These are phyloP conservation scores for Tetragnatha montana DNA, from an alignment of 2,888 invertebrate genomes.

Conservation along the genomic window DNA sequence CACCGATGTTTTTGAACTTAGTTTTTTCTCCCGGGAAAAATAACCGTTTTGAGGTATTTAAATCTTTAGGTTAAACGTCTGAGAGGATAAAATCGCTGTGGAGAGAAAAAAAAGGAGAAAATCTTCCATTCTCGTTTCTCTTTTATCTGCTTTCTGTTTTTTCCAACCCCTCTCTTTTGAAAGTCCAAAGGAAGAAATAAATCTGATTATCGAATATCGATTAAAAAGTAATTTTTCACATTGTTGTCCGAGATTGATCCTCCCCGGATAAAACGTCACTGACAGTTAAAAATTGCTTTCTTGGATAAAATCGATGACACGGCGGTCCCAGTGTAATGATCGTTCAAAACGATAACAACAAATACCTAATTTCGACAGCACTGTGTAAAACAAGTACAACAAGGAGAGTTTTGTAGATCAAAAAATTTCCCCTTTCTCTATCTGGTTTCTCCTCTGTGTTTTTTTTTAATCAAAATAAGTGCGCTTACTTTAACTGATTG, in stretches of 20 bases:
- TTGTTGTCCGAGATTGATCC: conserved; percentile 71
- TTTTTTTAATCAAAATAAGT: conserved; percentile 56
- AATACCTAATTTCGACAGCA: conserved; percentile 67
- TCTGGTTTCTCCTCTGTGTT: background rate
- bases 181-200: conserved; percentile 63
- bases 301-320: conserved; percentile 57
- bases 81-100: conserved; percentile 12
- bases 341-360: conserved; percentile 67
- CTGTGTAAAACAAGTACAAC: conserved; percentile 5
- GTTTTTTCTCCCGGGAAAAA: conserved; percentile 5
- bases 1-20: conserved; percentile 6
- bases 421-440: background rate
- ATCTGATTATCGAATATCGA: conserved; percentile 71
- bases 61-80: conserved; percentile 66
- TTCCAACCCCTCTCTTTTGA: background rate
- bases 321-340: conserved; percentile 67
- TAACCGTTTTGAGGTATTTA: conserved; percentile 51
- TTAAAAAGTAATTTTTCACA: conserved; percentile 72
- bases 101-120: conserved; percentile 46
- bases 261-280: conserved; percentile 62
- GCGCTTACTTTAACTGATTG: conserved; percentile 28
- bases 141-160: conserved; percentile 38
- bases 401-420: background rate
- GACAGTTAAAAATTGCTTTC: conserved; percentile 71
- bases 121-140: conserved; percentile 5